phyloP scores from a whole-genome alignment of 2,797 vertebrate species.

The Rhinoraja longicauda region DNA sequence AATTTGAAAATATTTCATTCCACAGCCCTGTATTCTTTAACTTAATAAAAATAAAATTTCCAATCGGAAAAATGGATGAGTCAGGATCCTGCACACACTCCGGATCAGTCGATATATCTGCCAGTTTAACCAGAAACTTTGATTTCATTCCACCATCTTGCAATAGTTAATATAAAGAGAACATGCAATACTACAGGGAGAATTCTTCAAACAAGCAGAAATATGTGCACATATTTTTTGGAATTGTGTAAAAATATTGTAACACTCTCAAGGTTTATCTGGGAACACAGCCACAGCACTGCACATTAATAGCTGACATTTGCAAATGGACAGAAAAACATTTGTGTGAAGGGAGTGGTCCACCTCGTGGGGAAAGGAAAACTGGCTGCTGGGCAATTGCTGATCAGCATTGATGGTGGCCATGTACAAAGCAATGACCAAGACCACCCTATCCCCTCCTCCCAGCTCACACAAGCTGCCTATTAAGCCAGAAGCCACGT shows the following conservation, averaged over 20 bases:
- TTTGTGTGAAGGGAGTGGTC: slow-evolving; percentile 35
- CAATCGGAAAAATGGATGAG: slow-evolving; percentile 20
- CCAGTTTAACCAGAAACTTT: slow-evolving; percentile 13
- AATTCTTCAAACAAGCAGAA: slow-evolving; percentile 34
- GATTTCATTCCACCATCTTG: slow-evolving; percentile 23
- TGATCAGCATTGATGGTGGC: slow-evolving; percentile 31
- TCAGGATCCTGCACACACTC: neutral
- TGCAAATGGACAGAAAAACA: slow-evolving; percentile 31
- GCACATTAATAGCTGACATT: slow-evolving; percentile 33
- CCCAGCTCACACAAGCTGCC: slow-evolving; percentile 24
- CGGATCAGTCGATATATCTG: slow-evolving; percentile 8
- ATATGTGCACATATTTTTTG: slow-evolving; percentile 26
- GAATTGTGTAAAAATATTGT: neutral
- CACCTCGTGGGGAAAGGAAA: slow-evolving; percentile 25
- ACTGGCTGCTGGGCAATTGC: slow-evolving; percentile 6
- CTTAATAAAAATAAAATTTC: neutral
- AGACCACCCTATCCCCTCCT: slow-evolving; percentile 22
- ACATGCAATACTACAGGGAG: slow-evolving; percentile 14
- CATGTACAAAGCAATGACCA: neutral
- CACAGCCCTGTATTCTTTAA: neutral
- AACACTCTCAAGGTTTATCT: slow-evolving; percentile 36
- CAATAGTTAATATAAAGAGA: slow-evolving; percentile 28
- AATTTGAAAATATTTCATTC: slow-evolving; percentile 17
- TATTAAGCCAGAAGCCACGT: slow-evolving; percentile 15
- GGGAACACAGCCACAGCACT: slow-evolving; percentile 26